phyloP scores from a whole-genome alignment of 2,888 invertebrate species.

The Pachliopta kotzebuea region DNA sequence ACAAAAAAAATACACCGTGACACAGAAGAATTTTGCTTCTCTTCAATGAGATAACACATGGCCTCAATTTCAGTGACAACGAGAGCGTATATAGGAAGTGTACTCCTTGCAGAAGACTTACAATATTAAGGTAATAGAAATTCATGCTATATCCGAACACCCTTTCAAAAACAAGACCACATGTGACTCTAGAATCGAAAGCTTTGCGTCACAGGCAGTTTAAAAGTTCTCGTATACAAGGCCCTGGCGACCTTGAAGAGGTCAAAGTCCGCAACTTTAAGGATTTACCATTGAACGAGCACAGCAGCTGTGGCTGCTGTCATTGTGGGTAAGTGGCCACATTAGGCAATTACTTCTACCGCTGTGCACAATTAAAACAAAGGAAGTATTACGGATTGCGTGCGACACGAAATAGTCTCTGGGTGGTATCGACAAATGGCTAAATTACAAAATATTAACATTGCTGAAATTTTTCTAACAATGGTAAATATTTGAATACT shows the following conservation, averaged over 20 bases:
- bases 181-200: background rate
- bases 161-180: too few relatives aligned
- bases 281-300: constrained; percentile 62
- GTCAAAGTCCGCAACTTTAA: constrained; percentile 63
- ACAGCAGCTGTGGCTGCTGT: constrained; percentile 55
- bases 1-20: background rate
- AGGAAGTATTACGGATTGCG: constrained; percentile 65
- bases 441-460: constrained; percentile 10
- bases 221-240: constrained; percentile 58
- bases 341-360: constrained; percentile 66
- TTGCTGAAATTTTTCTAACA: background rate
- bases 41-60: too few relatives aligned
- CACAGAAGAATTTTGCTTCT: too few relatives aligned
- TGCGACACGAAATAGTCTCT: constrained; percentile 52
- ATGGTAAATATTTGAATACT: background rate
- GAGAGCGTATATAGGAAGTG: too few relatives aligned
- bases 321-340: constrained; percentile 58
- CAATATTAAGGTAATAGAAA: too few relatives aligned
- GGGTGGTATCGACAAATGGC: constrained; percentile 47
- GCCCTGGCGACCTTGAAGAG: constrained; percentile 71
- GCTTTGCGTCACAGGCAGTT: constrained; percentile 38
- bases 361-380: constrained; percentile 68
- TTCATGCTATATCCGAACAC: too few relatives aligned
- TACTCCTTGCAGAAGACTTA: too few relatives aligned
- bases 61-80: too few relatives aligned